Percentiles rank a stretch among this genome's conserved stretches.
phyloP scores from a whole-genome alignment of 2,888 invertebrate genomes.

The Phortica magna region DNA sequence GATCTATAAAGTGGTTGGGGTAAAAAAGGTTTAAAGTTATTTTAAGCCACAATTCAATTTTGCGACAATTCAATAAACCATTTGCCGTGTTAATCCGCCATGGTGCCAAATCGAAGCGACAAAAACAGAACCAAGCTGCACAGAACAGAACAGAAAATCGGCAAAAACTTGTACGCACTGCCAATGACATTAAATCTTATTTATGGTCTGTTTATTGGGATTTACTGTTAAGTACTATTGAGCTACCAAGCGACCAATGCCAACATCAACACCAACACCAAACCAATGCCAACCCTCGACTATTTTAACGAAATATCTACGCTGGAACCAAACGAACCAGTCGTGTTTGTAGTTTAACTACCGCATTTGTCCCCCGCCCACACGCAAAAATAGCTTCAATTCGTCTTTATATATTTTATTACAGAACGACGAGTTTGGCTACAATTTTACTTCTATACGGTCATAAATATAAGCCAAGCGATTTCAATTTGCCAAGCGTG shows the following conservation, averaged over 20 bases:
- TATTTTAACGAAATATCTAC: no score
- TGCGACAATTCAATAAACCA: slow-evolving; percentile 22
- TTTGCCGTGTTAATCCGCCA: slow-evolving; percentile 17
- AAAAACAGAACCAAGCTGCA: not conserved
- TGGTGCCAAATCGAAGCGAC: not conserved
- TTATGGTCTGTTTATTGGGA: slow-evolving; percentile 34
- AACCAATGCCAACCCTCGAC: not conserved
- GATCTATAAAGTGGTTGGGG: not conserved
- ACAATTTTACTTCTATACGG: slow-evolving; percentile 22
- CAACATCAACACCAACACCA: not conserved
- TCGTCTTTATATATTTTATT: slow-evolving; percentile 26
- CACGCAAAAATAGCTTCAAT: not conserved
- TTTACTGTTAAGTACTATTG: slow-evolving; percentile 30
- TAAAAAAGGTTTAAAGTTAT: not conserved
- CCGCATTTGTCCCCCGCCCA: not conserved
- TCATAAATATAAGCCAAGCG: slow-evolving; percentile 34
- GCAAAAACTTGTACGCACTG: slow-evolving; percentile 27
- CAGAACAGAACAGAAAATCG: not conserved
- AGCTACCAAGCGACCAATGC: not conserved
- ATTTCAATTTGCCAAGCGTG: slow-evolving; percentile 34
- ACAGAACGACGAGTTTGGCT: slow-evolving; percentile 15
- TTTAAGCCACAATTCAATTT: slow-evolving; percentile 20
- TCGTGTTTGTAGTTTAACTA: not conserved
- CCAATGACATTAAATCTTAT: slow-evolving; percentile 34
- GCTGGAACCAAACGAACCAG: not conserved